These are phyloP conservation scores for Liopterus haemorrhoidalis DNA, from an alignment of 2,888 invertebrate genomes.

Conservation along the genomic window DNA sequence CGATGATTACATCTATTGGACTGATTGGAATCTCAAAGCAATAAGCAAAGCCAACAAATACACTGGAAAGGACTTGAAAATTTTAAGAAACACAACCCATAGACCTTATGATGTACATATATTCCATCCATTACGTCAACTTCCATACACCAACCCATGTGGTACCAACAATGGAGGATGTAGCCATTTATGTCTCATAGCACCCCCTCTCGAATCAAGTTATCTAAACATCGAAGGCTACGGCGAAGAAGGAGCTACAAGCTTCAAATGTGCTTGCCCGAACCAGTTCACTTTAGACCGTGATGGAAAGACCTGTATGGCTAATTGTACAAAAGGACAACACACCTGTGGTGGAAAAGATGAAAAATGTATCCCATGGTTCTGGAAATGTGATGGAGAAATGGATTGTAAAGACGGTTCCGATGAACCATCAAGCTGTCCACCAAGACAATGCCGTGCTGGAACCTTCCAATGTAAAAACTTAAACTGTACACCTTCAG, in stretches of 20 bases:
- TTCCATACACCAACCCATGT: slow-evolving; percentile 85
- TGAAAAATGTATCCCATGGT: slow-evolving; percentile 70
- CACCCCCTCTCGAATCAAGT: slow-evolving; percentile 71
- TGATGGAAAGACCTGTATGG: slow-evolving; percentile 82
- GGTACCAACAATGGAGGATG: slow-evolving; percentile 90
- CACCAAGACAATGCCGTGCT: slow-evolving; percentile 75
- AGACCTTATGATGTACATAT: slow-evolving; percentile 91
- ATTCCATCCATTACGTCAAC: slow-evolving; percentile 82
- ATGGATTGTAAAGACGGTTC: slow-evolving; percentile 87
- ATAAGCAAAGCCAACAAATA: slow-evolving; percentile 90
- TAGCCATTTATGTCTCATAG: slow-evolving; percentile 88
- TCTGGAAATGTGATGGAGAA: slow-evolving; percentile 87
- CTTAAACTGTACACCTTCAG: slow-evolving; percentile 85
- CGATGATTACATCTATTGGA: slow-evolving; percentile 92
- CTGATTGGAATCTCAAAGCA: slow-evolving; percentile 96
- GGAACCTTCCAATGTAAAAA: slow-evolving; percentile 94
- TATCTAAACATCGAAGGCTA: slow-evolving; percentile 73
- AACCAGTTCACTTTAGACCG: slow-evolving; percentile 82
- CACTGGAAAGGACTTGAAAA: slow-evolving; percentile 66
- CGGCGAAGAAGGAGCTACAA: slow-evolving; percentile 72
- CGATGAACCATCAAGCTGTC: slow-evolving; percentile 82
- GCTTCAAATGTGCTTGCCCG: slow-evolving; percentile 86
- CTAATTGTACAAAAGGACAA: slow-evolving; percentile 90
- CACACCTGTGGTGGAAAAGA: slow-evolving; percentile 68
- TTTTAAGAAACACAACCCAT: slow-evolving; percentile 86